Evolutionary conservation across 2,888 invertebrate species (phyloP).

Genomic region (Neelides folsomi): DNA sequence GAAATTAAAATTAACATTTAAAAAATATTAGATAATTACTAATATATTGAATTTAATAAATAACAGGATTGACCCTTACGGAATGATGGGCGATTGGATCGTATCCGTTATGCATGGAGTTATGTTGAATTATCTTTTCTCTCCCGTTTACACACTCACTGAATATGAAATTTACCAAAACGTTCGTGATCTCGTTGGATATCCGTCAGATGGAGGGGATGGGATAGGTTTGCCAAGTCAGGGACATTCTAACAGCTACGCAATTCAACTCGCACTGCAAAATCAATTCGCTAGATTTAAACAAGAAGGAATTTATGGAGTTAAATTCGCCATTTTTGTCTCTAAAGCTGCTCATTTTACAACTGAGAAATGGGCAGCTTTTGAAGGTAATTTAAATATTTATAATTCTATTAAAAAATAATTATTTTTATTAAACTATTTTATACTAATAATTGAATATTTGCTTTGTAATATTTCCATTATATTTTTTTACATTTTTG

Average conservation of each 20-base stretch:
- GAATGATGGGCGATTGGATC: slow-evolving; percentile 12
- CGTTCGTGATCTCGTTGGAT: neutral
- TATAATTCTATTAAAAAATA: neutral
- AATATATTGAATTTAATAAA: neutral
- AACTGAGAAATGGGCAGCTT: slow-evolving; percentile 3
- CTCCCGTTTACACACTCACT: slow-evolving; percentile 15
- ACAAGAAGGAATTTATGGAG: neutral
- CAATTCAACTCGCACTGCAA: slow-evolving; percentile 4
- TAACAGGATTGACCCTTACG: slow-evolving; percentile 11
- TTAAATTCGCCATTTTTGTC: too few relatives aligned
- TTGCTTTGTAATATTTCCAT: too few relatives aligned
- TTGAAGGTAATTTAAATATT: neutral
- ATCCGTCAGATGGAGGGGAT: slow-evolving; percentile 1
- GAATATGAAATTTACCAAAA: neutral
- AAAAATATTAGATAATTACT: too few relatives aligned
- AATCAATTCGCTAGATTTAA: neutral
- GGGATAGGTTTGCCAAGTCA: slow-evolving; percentile 3
- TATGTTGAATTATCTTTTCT: slow-evolving; percentile 3
- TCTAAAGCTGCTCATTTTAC: neutral
- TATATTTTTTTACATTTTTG: too few relatives aligned
- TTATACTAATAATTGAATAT: too few relatives aligned
- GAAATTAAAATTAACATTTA: too few relatives aligned
- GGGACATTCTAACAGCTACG: neutral
- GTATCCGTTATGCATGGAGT: slow-evolving; percentile 4
- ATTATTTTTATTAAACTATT: too few relatives aligned